Percentiles rank a stretch among this genome's conserved stretches.
These are phyloP conservation scores for Dolichoris vasculosae DNA, from an alignment of 1,140 invertebrate genomes.

Conservation along the genomic window DNA sequence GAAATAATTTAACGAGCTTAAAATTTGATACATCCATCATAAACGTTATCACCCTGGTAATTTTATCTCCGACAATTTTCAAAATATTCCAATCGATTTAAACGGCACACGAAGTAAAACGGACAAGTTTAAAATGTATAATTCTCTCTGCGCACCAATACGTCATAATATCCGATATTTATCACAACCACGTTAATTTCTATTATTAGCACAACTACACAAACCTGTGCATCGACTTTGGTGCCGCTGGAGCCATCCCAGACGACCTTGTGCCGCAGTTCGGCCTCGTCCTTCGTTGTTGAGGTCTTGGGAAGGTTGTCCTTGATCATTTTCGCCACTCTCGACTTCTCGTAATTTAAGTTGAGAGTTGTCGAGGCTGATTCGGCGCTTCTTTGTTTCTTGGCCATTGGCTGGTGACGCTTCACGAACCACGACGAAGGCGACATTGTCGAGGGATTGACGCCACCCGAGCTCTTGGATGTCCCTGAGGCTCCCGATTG, in stretches of 20 bases:
- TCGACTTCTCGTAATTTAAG: constrained; percentile 69
- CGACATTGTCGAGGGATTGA: constrained; percentile 57
- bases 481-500: constrained; percentile 61
- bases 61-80: no score
- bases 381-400: constrained; percentile 75
- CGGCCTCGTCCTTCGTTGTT: constrained; percentile 64
- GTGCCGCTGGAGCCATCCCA: constrained; percentile 84
- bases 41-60: no score
- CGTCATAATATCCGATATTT: background rate
- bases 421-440: constrained; percentile 84
- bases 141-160: background rate
- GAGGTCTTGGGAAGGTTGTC: constrained; percentile 73
- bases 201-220: background rate
- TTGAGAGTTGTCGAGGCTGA: constrained; percentile 59
- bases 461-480: background rate
- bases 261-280: constrained; percentile 74
- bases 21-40: no score
- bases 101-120: background rate
- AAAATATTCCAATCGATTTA: background rate
- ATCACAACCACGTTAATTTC: background rate
- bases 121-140: background rate
- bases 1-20: no score
- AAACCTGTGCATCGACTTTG: constrained; percentile 82
- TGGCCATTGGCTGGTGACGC: constrained; percentile 82
- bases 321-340: constrained; percentile 65